Base-by-base conservation (phyloP, 30 jellyfish, hydroid and myxozoan genomes). In the Sanderia malayensis region DNA sequence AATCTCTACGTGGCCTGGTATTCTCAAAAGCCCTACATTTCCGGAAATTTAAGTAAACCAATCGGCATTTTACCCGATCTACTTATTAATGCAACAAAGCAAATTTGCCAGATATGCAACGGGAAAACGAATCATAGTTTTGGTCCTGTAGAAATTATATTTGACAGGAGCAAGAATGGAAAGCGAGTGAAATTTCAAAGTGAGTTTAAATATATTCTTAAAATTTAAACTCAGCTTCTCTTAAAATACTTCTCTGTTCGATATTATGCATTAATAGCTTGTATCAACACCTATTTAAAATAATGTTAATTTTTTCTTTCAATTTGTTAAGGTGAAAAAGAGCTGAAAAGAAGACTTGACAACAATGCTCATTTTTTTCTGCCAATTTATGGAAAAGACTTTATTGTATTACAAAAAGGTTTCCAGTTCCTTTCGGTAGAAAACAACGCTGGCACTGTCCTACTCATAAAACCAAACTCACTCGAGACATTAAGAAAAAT, bases 121-220 rank as follows among this genome's bases (percentile, higher is more conserved):
- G 90, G 90, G 0, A 59, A 41, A 30, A 62, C 46, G 4, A 66
- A 30, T 31, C 46, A 57, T 22, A 21, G 25, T n/a, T n/a, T 57
- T 26, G 71, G 37, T 29, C 23, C 64, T n/a, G 61, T 80, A 29
- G 73, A 66, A 2, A 15, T 87, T 9, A 49, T 79, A 23, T 87
- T 89, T 70, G 86, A 87, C 58, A 47, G 90, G 31, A 79, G 86
- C 8, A 87, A 71, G 59, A 70, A 73, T 75, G 96, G 96, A 17
- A 31, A 57, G 18, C 33, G 22, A 18, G 87, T 84, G 6, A 25
- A n/a, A 27, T 30, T 73, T 64, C 26, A 30, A 64, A 55, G 96
- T 79, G 46, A 58, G 88, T 49, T 11, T 4, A 4, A n/a, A n/a
- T n/a, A n/a, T n/a, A n/a, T n/a, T n/a, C n/a, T n/a, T n/a, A n/a